Percentiles rank a stretch among this genome's conserved stretches.
Conservation (phyloP, 2,797 vertebrate species). For the Enteromius unitaeniatus region DNA sequence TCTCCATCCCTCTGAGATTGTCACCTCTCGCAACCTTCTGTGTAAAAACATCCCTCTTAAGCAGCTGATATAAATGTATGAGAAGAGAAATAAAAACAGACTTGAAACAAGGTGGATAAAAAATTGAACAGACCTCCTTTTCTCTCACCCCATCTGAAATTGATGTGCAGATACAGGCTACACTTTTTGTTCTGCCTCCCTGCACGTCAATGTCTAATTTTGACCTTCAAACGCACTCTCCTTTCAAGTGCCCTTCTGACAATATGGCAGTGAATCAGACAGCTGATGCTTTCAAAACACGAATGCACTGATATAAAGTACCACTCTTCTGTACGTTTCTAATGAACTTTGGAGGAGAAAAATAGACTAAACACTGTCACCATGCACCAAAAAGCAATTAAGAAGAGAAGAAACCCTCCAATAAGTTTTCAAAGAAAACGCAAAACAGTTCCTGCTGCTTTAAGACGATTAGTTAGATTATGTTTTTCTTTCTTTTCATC, state of each 20-base stretch:
- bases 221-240: slow-evolving; percentile 48
- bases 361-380: background rate
- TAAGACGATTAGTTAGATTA: background rate
- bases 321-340: background rate
- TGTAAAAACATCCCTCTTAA: slow-evolving; percentile 31
- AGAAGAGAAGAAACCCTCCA: background rate
- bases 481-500: background rate
- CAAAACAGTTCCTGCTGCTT: background rate
- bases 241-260: slow-evolving; percentile 33
- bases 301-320: background rate
- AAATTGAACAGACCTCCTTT: slow-evolving; percentile 16
- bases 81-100: slow-evolving; percentile 31
- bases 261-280: background rate
- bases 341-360: slow-evolving; percentile 8
- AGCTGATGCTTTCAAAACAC: slow-evolving; percentile 36
- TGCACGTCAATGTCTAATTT: slow-evolving; percentile 13
- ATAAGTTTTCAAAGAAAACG: background rate
- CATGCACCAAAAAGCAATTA: slow-evolving; percentile 8
- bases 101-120: slow-evolving; percentile 42
- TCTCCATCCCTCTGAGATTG: background rate
- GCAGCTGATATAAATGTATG: slow-evolving; percentile 39
- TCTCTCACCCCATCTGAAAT: slow-evolving; percentile 10
- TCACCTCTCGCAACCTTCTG: background rate
- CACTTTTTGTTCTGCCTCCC: slow-evolving; percentile 17
- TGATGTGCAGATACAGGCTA: background rate